Evolutionary conservation across 2,888 invertebrate species (phyloP), one percentile per base, ranked within the genome.

Genomic region (Spialia ferax): DNA sequence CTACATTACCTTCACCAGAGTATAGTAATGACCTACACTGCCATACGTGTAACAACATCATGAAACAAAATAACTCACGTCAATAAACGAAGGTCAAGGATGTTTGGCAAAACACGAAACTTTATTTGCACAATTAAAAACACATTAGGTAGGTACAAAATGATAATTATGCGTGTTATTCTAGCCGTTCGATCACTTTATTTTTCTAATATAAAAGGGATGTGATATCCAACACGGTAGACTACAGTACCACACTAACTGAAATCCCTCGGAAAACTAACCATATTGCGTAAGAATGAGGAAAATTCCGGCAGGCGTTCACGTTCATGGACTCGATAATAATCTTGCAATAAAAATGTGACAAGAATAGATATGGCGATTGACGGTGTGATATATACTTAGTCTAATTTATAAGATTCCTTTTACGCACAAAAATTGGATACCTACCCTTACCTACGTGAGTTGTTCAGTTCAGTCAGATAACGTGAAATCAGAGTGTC

Each of bases 211-310:
- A 48, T 32, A 29, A 63, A 64, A 29, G 45, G 7, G 18, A 42
- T 11, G 5, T 22, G 20, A 15, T 52, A 35, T 52, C 35, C 13
- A 35, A 4, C 0, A 8, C 6, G 62, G 20, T 1, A 8, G 11
- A 45, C 11, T 11, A 64, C 48, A 55, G 56, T 48, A 35, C 56
- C 23, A 15, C 56, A n/a, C 64, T 22, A 22, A 48, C 56, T 42
- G 11, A 57, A 64, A 56, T 63, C 63, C 22, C 29, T 29, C 4
- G 29, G 42, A 63, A 45, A 56, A 63, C 63, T 63, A 11, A 29
- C 22, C 23, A 5, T 22, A 18, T n/a, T 20, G 11, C 3, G 48
- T 18, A 48, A 13, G 45, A 6, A 13, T 35, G 18, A 48, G 45
- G 45, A 48, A 48, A 48, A 38, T 38, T 38, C 45, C 45, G 20